Conservation (phyloP, 53 echinoderm and acorn worm genomes). For the Apostichopus leukothele region DNA sequence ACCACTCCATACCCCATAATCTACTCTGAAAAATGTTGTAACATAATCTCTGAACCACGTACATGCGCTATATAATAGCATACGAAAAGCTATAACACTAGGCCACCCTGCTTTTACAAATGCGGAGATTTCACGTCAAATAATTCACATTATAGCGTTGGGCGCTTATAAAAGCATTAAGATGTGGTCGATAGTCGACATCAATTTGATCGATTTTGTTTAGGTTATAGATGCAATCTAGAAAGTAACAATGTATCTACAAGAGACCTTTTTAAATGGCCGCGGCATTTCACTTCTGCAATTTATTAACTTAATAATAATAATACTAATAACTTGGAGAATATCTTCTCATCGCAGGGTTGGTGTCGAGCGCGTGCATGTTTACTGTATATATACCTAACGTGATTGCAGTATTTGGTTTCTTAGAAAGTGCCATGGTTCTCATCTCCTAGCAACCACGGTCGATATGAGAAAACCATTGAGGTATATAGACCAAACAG, state of each 20-base stretch:
- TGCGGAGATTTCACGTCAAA: too few species aligned
- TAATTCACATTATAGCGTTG: too few species aligned
- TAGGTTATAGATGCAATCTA: background rate
- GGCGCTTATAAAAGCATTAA: too few species aligned
- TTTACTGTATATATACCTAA: background rate
- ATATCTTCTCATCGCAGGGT: background rate
- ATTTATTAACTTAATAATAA: background rate
- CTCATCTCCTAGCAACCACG: background rate
- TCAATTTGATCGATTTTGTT: background rate
- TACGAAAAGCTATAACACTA: too few species aligned
- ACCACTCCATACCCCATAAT: too few species aligned
- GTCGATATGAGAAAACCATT: background rate
- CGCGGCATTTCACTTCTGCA: background rate
- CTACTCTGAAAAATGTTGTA: too few species aligned
- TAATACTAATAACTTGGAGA: background rate
- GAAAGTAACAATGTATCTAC: background rate
- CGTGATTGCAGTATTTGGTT: background rate
- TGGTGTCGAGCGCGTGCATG: background rate
- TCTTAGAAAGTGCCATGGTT: background rate
- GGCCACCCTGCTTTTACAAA: too few species aligned
- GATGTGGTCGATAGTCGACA: background rate
- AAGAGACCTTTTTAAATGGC: background rate
- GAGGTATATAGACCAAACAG: too few species aligned
- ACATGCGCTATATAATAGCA: too few species aligned
- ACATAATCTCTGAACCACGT: too few species aligned